A percentile compares a stretch with the other conserved stretches of the same genome.
phyloP scores from a whole-genome alignment of 2,113 vertebrate species.

The Willisornis vidua region DNA sequence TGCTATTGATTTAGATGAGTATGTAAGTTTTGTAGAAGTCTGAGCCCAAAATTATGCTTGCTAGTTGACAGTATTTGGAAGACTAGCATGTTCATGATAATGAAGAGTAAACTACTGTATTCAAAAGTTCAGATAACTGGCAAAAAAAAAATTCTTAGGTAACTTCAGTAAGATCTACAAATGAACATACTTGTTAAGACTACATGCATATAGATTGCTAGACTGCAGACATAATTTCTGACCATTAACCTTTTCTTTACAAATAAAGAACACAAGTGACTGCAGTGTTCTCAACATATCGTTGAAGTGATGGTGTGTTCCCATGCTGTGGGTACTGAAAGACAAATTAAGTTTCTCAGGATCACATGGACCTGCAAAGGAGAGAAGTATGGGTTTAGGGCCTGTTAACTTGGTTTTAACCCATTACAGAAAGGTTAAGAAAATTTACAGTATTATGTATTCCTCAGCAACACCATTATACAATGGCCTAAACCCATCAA shows the following conservation, averaged over 20 bases:
- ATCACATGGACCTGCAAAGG: not conserved
- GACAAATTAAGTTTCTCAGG: not conserved
- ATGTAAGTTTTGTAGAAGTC: not conserved
- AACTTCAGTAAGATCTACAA: not conserved
- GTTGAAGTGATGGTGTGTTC: not conserved
- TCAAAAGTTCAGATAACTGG: not conserved
- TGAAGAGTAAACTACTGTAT: not conserved
- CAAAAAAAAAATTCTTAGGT: not conserved
- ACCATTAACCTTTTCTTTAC: not conserved
- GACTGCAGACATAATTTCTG: not conserved
- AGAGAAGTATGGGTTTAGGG: not conserved
- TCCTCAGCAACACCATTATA: rapidly evolving
- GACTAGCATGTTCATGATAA: not conserved
- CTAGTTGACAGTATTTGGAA: not conserved
- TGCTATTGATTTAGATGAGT: not conserved
- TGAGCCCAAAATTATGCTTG: not conserved
- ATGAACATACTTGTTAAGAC: not conserved
- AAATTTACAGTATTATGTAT: not conserved
- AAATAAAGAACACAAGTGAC: not conserved
- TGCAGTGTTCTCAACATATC: not conserved
- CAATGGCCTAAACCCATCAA: not conserved
- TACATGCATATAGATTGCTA: not conserved
- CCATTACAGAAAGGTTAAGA: not conserved
- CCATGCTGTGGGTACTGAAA: not conserved
- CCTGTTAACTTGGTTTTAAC: not conserved